Conservation (phyloP, 2,888 invertebrate genomes). For the Macrosoma leucophasiata region DNA sequence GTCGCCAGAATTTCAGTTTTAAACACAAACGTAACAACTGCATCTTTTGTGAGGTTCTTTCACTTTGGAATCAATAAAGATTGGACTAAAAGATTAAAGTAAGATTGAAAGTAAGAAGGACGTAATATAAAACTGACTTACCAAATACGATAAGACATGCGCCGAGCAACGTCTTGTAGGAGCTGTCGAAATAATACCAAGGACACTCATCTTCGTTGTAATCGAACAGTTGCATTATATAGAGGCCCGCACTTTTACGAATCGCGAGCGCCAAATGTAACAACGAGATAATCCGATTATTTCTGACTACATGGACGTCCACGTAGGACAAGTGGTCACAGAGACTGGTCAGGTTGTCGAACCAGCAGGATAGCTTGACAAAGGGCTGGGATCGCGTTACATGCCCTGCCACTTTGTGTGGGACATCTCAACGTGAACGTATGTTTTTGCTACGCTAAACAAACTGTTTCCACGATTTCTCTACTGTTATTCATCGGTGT, state of each 20-base stretch:
- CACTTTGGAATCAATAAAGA: no score
- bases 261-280: slow-evolving; percentile 26
- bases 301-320: slow-evolving; percentile 49
- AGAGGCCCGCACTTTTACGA: slow-evolving; percentile 27
- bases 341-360: slow-evolving; percentile 66
- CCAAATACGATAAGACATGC: slow-evolving; percentile 71
- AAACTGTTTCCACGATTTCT: slow-evolving; percentile 15
- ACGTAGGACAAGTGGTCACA: slow-evolving; percentile 52
- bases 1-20: no score
- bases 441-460: slow-evolving; percentile 18
- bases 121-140: slow-evolving; percentile 41
- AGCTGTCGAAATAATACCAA: slow-evolving; percentile 72
- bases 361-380: slow-evolving; percentile 48
- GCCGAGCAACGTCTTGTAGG: slow-evolving; percentile 70
- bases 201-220: slow-evolving; percentile 67
- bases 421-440: slow-evolving; percentile 53
- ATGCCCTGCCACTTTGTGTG: slow-evolving; percentile 46
- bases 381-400: slow-evolving; percentile 53
- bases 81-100: no score
- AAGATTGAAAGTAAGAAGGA: no score
- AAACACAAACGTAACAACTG: no score
- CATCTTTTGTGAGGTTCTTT: no score
- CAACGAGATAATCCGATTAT: slow-evolving; percentile 45
- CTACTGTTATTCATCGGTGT: no score
- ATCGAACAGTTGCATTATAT: slow-evolving; percentile 53